Base-by-base conservation (phyloP, 2,888 invertebrate species). In the Drosophila robusta region DNA sequence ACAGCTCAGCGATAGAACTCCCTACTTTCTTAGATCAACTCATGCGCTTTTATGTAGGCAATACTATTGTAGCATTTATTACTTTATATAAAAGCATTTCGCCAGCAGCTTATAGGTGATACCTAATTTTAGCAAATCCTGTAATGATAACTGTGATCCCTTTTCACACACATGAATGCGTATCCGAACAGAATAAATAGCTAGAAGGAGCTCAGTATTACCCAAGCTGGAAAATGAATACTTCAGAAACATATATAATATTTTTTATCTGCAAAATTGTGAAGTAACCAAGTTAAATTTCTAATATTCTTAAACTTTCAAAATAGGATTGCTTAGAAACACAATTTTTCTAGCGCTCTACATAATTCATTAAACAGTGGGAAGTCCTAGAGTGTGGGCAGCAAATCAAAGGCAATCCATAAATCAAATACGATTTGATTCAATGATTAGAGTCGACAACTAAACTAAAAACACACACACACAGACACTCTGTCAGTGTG, bases 401-500 rank as follows among this genome's bases (percentile, higher is more conserved):
- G 34, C 60, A 69, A 85, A 79, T 85, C 76, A 70, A 62, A 70
- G 60, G 71, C 66, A 82, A 61, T 71, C 83, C 83, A 86, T 87
- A 83, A 85, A 86, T 83, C 85, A 82, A 77, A 72, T 65, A 55
- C 64, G 68, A 70, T 79, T 67, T 87, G 86, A 87, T 83, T 79
- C 87, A 79, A 77, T 82, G 88, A 85, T 82, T 87, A 75, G 49
- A 71, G 51, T 46, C 42, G 46, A 34, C 42, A 41, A 39, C 69
- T 51, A 66, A 56, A 58, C 70, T 52, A 54, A 14, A 47, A 14
- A 46, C 49, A 54, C 14, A 44, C 16, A 46, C 36, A 8, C 44
- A 4, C 29, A 7, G 9, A 14, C 26, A 41, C 32, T 18, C 18
- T 18, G 18, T 1, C 2, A 2, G 18, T 18, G 18, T 64, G 69